Evolutionary conservation across 2,888 invertebrate genomes (phyloP).

Genomic region (Sphinx pinastri): DNA sequence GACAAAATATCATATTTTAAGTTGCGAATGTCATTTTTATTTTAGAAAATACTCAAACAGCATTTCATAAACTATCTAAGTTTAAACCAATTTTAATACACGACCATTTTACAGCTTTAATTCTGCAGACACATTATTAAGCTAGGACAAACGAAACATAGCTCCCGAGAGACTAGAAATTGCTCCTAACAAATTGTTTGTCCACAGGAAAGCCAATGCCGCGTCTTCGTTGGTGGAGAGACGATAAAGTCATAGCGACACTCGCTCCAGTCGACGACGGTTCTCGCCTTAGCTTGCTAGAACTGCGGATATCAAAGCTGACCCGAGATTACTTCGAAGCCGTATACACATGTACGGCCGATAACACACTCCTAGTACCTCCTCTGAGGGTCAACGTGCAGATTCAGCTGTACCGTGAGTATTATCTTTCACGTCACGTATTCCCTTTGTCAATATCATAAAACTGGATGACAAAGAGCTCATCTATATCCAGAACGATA

Average conservation of each 20-base stretch:
- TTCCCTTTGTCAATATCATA: conserved; percentile 25
- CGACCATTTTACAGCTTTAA: not conserved
- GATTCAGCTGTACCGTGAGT: conserved; percentile 87
- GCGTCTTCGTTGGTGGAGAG: conserved; percentile 76
- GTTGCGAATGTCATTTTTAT: no score
- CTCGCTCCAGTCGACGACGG: conserved; percentile 68
- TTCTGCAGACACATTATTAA: not conserved
- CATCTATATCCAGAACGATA: conserved; percentile 25
- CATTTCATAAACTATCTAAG: not conserved
- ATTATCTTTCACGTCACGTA: conserved; percentile 31
- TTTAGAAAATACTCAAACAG: not conserved
- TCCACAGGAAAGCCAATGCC: conserved; percentile 76
- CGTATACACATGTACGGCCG: conserved; percentile 88
- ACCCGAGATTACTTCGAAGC: conserved; percentile 87
- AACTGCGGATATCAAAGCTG: conserved; percentile 68
- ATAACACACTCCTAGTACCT: conserved; percentile 87
- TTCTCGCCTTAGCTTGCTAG: conserved; percentile 63
- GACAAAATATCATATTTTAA: no score
- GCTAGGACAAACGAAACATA: not conserved
- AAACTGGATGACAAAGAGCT: conserved; percentile 24
- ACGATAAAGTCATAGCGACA: conserved; percentile 73
- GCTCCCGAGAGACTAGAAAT: not conserved
- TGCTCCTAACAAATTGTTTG: conserved; percentile 27
- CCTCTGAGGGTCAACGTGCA: conserved; percentile 87
- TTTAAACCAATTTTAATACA: not conserved